Evolutionary conservation across 2,888 invertebrate genomes (phyloP).

Genomic region (Eupithecia pulchellata): DNA sequence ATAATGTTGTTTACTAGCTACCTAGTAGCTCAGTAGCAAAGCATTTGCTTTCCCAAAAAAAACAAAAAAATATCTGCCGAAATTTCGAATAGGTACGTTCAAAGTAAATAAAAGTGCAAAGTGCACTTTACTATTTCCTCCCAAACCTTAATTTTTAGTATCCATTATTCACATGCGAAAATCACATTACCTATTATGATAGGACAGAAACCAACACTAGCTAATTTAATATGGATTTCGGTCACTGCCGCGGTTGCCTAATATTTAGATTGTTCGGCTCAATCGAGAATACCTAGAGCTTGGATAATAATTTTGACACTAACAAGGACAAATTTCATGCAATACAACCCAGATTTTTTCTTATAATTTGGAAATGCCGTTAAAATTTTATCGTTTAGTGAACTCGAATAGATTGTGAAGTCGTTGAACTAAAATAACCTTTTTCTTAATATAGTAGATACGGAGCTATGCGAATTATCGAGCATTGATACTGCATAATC

Average conservation of each 20-base stretch:
- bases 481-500: background rate
- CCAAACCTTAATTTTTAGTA: too few relatives aligned
- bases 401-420: background rate
- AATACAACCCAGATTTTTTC: background rate
- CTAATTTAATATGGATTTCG: slow-evolving; percentile 37
- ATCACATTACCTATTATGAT: background rate
- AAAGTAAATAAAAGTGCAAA: too few relatives aligned
- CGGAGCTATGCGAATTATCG: background rate
- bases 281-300: background rate
- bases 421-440: background rate
- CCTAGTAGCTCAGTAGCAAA: background rate
- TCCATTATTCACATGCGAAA: background rate
- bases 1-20: background rate
- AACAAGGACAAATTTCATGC: slow-evolving; percentile 4
- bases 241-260: slow-evolving; percentile 40
- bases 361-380: background rate
- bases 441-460: background rate
- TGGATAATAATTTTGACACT: background rate
- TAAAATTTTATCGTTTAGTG: background rate
- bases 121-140: too few relatives aligned
- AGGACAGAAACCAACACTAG: slow-evolving; percentile 14
- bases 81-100: too few relatives aligned
- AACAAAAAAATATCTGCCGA: too few relatives aligned
- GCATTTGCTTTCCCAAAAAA: background rate
- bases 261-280: slow-evolving; percentile 35